Evolutionary conservation across 2,888 invertebrate species (phyloP).

Genomic region (Phaedon cochleariae): DNA sequence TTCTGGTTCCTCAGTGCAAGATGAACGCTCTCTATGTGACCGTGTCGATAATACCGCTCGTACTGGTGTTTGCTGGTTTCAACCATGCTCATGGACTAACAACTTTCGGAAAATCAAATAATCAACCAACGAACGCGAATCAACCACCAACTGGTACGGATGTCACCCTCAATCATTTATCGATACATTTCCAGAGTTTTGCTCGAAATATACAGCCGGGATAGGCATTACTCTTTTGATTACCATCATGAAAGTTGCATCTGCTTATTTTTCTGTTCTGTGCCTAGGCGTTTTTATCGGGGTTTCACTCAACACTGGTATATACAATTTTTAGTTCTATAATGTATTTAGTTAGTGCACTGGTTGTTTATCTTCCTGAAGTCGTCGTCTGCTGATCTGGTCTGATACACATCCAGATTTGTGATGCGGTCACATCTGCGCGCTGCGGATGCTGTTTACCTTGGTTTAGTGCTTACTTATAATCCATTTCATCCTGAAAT

Average conservation of each 20-base stretch:
- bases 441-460: too few relatives aligned
- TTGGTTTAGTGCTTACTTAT: too few relatives aligned
- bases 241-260: slow-evolving; percentile 25
- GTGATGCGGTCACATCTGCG: too few relatives aligned
- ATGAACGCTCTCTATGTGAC: slow-evolving; percentile 61
- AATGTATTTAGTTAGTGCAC: neutral
- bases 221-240: slow-evolving; percentile 44
- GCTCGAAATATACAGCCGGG: slow-evolving; percentile 43
- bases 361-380: neutral
- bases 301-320: slow-evolving; percentile 36
- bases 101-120: slow-evolving; percentile 60
- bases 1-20: slow-evolving; percentile 41
- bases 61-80: slow-evolving; percentile 63
- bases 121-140: slow-evolving; percentile 36
- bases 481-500: too few relatives aligned
- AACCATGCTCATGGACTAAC: slow-evolving; percentile 62
- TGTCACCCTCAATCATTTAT: slow-evolving; percentile 34
- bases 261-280: slow-evolving; percentile 31
- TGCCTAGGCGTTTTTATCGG: slow-evolving; percentile 22
- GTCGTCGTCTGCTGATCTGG: too few relatives aligned
- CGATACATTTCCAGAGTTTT: slow-evolving; percentile 34
- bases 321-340: slow-evolving; percentile 3
- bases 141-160: slow-evolving; percentile 53
- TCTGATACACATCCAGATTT: too few relatives aligned
- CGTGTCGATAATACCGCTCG: slow-evolving; percentile 65